These are phyloP conservation scores for Muschampia plurimacula DNA, from an alignment of 2,888 invertebrate genomes.

Conservation along the genomic window DNA sequence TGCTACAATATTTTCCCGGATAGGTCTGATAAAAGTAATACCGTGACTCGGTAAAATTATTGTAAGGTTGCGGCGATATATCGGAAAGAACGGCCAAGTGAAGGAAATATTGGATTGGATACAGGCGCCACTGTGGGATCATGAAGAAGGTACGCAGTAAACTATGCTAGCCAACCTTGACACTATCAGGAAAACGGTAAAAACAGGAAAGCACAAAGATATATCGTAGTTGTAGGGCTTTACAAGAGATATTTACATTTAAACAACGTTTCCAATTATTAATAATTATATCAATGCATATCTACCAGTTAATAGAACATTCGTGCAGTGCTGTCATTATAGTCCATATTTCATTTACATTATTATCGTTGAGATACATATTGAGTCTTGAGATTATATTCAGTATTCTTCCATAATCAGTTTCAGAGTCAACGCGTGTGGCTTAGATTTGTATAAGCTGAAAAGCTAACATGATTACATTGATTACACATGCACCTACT, in stretches of 20 bases:
- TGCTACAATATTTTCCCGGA: neutral
- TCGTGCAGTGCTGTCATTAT: constrained; percentile 9
- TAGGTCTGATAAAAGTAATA: constrained; percentile 6
- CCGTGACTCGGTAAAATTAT: constrained; percentile 9
- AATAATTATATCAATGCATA: neutral
- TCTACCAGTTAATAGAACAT: neutral
- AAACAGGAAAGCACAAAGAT: neutral
- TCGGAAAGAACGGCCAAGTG: constrained; percentile 16
- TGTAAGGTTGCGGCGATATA: constrained; percentile 5
- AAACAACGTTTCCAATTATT: neutral
- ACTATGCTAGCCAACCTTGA: neutral
- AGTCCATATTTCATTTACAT: neutral
- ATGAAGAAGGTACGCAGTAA: neutral
- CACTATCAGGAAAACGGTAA: neutral
- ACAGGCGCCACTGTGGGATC: neutral
- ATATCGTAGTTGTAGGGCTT: neutral
- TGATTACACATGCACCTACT: no score
- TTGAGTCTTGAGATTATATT: neutral
- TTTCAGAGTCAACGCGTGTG: neutral
- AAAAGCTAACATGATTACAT: constrained; percentile 9
- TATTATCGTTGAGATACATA: neutral
- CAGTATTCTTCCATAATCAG: constrained; percentile 12
- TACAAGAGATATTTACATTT: neutral
- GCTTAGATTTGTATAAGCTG: neutral
- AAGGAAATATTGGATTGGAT: constrained; percentile 15